Conservation (phyloP, 2,888 invertebrate species). For the Galeruca laticollis region DNA sequence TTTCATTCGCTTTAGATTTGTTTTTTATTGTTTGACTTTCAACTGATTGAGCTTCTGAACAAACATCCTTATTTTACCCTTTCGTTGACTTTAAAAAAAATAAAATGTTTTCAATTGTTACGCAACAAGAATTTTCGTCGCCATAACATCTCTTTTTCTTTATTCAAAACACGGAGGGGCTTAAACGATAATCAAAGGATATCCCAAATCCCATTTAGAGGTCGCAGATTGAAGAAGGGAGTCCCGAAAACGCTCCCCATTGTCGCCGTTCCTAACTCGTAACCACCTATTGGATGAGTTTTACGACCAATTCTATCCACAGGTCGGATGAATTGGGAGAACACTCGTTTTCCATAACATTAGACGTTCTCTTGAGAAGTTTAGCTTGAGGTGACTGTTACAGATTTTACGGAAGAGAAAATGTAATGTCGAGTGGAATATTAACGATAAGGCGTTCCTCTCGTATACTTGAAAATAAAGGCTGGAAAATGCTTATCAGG, state of each 20-base stretch:
- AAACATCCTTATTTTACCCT: neutral
- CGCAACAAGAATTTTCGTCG: slow-evolving; percentile 29
- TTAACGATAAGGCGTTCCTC: neutral
- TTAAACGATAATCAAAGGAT: slow-evolving; percentile 59
- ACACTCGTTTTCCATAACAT: slow-evolving; percentile 60
- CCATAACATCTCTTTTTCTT: slow-evolving; percentile 36
- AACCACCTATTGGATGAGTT: slow-evolving; percentile 65
- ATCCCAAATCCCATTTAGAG: slow-evolving; percentile 58
- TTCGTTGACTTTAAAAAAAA: slow-evolving; percentile 6
- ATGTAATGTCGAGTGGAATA: neutral
- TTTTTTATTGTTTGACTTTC: neutral
- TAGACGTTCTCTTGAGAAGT: slow-evolving; percentile 30
- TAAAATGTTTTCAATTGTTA: slow-evolving; percentile 28
- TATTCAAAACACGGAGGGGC: slow-evolving; percentile 56
- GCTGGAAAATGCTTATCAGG: too few relatives aligned
- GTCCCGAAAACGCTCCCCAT: slow-evolving; percentile 39
- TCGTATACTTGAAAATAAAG: too few relatives aligned
- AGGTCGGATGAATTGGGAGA: slow-evolving; percentile 46
- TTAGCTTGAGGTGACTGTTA: slow-evolving; percentile 11
- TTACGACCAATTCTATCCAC: slow-evolving; percentile 52
- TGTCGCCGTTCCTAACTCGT: slow-evolving; percentile 38
- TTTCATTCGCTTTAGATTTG: neutral
- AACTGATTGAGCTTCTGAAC: neutral
- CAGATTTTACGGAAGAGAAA: slow-evolving; percentile 16
- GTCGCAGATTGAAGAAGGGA: slow-evolving; percentile 58